Percentiles rank a stretch among this genome's conserved stretches.
These are phyloP conservation scores for Trichonephila clavata DNA, from an alignment of 1,140 invertebrate species.

Conservation along the genomic window DNA sequence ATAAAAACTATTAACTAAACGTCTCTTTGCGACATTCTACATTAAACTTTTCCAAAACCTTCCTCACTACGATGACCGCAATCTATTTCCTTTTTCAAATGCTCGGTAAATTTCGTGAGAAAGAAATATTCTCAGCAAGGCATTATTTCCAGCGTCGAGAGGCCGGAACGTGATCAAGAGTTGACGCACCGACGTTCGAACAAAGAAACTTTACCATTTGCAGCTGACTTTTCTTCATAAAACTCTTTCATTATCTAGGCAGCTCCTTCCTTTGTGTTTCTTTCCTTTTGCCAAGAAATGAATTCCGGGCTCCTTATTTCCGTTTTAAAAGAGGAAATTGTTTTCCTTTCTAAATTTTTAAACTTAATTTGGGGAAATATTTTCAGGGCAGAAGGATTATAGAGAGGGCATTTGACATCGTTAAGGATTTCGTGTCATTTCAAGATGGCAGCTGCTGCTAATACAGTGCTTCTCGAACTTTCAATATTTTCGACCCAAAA, in stretches of 20 bases:
- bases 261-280: slow-evolving; percentile 13
- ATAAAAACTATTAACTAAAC: too few species aligned
- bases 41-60: not conserved
- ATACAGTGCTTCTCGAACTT: too few species aligned
- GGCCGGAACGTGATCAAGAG: slow-evolving; percentile 46
- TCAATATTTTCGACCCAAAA: too few species aligned
- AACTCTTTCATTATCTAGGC: slow-evolving; percentile 33
- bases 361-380: slow-evolving; percentile 2
- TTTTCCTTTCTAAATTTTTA: not conserved
- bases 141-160: not conserved
- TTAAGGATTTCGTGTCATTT: not conserved
- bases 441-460: not conserved
- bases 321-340: slow-evolving; percentile 3
- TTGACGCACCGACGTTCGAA: not conserved
- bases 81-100: slow-evolving; percentile 11
- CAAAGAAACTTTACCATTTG: slow-evolving; percentile 29
- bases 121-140: not conserved
- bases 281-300: not conserved
- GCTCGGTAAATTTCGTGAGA: not conserved
- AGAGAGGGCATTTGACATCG: not conserved
- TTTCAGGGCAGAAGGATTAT: not conserved
- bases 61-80: not conserved
- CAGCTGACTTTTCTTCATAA: slow-evolving; percentile 44
- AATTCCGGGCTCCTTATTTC: not conserved
- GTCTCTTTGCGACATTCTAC: too few species aligned